Evolutionary conservation across 2,797 vertebrate species (phyloP), one percentile per base, ranked within the genome.

Genomic region (Aplochiton taeniatus): DNA sequence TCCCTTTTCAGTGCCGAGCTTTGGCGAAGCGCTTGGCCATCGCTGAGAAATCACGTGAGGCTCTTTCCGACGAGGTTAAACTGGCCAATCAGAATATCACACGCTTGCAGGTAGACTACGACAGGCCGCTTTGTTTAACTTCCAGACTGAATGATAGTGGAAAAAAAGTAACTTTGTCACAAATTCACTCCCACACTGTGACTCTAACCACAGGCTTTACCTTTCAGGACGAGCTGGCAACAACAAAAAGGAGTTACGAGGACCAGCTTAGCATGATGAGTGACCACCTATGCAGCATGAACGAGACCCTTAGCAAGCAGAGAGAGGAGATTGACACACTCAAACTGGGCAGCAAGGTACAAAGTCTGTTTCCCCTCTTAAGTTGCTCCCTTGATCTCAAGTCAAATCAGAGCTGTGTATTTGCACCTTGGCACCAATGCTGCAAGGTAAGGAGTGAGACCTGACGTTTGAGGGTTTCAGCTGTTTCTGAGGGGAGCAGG

Each of bases 251-350:
- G 80, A 99, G 98, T 89, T 99, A 99, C 0, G 97, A 99, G 83
- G 96, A 98, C 74, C 98, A 99, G 88, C 83, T 99, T 57, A 98
- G 98, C 74, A 99, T 98, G 97, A 99, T 99, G 98, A 99, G 97
- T 14, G 97, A 99, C 83, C 98, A 99, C 75, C 93, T 99, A 73
- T 99, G 98, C 76, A 96, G 94, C 58, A 96, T 99, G 96, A 99
- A 98, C 0, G 98, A 99, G 91, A 99, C 95, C 0, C 83, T 99
- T 79, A 96, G 95, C 62, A 98, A 97, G 74, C 98, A 99, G 87
- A 93, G 95, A 50, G 98, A 99, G 70, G 96, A 99, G 86, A 99
- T 99, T 0, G 98, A 99, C 87, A 95, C 94, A 0, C 91, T 99
- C 0, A 98, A 97, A 88, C 92, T 98, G 87, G 78, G 92, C 72